Base-by-base conservation (phyloP, 2,888 invertebrate species). In the Ectropis crepuscularia region DNA sequence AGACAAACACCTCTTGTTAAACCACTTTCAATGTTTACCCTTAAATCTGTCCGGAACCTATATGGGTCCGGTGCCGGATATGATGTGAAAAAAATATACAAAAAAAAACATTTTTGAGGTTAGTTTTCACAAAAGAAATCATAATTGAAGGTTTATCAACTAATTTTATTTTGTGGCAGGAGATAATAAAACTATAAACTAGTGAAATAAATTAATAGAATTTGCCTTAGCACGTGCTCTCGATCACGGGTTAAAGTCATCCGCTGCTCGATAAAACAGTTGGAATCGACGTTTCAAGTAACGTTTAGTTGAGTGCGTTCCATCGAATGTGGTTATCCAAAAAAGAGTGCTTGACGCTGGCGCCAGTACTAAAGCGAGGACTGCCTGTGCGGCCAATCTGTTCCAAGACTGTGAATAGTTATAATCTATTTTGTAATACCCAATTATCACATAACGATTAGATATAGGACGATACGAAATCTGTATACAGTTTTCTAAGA, bases 401-500 rank as follows among this genome's bases (percentile, higher is more conserved):
- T 79, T 79, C 69, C 76, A 89, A 90, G 88, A 90, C 89, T 89
- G 89, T 88, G 84, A 88, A 77, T 86, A 87, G 83, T 75, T 83
- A 43, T 72, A 70, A 82, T 72, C 75, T 78, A 78, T 76, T 75
- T 59, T 79, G 74, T 82, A 79, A 76, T 74, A 81, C 62, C 70
- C 68, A 64, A 71, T 69, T 70, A 70, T 72, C 72, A 72, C 68
- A 70, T 70, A 67, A 63, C 61, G 43, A 46, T 45, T 78, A 78
- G 73, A 65, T 73, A 70, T 81, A 84, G 72, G 79, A 72, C 73
- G 75, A 80, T 80, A 79, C 75, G 80, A 83, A 84, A 82, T 79
- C 81, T 88, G 80, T 87, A 84, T 83, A 85, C 85, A 86, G 89
- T 90, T 90, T 90, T 90, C 88, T 80, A 83, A 87, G 90, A 91